Base-by-base conservation (phyloP, 92 coral and sea anemone species). In the Palythoa grandis region DNA sequence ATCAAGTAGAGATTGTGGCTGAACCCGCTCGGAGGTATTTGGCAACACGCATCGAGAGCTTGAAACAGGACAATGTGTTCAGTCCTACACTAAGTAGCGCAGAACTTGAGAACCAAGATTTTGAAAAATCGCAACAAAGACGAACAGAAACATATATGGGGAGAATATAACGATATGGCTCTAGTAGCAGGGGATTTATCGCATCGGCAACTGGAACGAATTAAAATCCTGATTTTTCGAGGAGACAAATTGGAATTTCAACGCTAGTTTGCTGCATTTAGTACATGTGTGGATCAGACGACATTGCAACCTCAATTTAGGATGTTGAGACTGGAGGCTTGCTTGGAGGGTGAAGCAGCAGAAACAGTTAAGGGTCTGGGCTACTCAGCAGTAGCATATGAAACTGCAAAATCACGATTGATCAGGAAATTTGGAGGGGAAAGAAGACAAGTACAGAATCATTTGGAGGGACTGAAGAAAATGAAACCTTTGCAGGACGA, bases 341-440 rank as follows among this genome's bases (percentile, higher is more conserved):
- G 92, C 56, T 52, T 86, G 48, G 83, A 52, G 8, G 92, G 89
- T 7, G 89, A 89, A 22, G 92, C 88, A 43, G 84, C 79, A 16
- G 77, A 90, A 6, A 90, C 92, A 3, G 67, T 90, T 19, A 90
- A 87, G 24, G 86, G 88, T 14, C 82, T 90, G 67, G 93, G 93
- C 16, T 90, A 90, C 72, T 83, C 93, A 23, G 73, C 52, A n/a
- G 78, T 39, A n/a, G 91, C 88, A 63, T 88, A 88, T 66, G 88
- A 88, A 48, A 73, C 88, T 9, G 91, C 88, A 3, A 88, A 83
- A 48, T 72, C 80, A 71, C 58, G 83, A 56, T 57, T 88, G 77
- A 37, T 74, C 8, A 52, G 91, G 47, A 88, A 88, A 76, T 88
- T 83, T 74, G 91, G 88, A 7, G 84, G 88, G 20, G 79, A 68